Evolutionary conservation across 2,797 vertebrate species (phyloP), one percentile per base, ranked within the genome.

Genomic region (Myripristis murdjan): DNA sequence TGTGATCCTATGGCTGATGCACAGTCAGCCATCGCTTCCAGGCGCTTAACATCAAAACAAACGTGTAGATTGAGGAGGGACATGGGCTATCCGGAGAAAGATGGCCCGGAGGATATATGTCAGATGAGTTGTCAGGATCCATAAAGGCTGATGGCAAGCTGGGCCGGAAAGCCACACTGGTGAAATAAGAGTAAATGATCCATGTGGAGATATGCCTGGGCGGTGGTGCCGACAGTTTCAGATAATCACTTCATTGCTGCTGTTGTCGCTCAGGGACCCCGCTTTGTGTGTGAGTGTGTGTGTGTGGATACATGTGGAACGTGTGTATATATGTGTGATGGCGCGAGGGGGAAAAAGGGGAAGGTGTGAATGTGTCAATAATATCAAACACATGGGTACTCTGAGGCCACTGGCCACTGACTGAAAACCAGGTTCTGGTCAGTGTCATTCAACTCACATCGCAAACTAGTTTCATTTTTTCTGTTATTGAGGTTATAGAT

Each of bases 1-100:
- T 61, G 76, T 58, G 83, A 85, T 72, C 82, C 82, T 66, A 12
- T 51, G 57, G 72, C 70, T 49, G 43, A 61, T 66, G 62, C 83
- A 61, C 10, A 51, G 77, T 72, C 79, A 69, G 62, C 61, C 56
- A 52, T 71, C 16, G 18, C 67, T 63, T 65, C 57, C 44, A 55
- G 69, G 68, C 15, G 47, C 65, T 75, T 65, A 59, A 75, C 58
- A 67, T 79, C 71, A 70, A 55, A 67, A 31, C 37, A 66, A 63
- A 70, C 59, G 73, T 41, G 68, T n/a, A 61, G 72, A 69, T 62
- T 66, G 82, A 57, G 35, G 41, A 18, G 28, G 22, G 75, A 71
- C 43, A 52, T 6, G 64, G 73, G 63, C 24, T 67, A 58, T 79
- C 64, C 54, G 26, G 35, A 75, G 58, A 46, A 58, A 56, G 55